Evolutionary conservation across 1,140 invertebrate genomes (phyloP).

Genomic region (Brachionus asplanchnoidis): DNA sequence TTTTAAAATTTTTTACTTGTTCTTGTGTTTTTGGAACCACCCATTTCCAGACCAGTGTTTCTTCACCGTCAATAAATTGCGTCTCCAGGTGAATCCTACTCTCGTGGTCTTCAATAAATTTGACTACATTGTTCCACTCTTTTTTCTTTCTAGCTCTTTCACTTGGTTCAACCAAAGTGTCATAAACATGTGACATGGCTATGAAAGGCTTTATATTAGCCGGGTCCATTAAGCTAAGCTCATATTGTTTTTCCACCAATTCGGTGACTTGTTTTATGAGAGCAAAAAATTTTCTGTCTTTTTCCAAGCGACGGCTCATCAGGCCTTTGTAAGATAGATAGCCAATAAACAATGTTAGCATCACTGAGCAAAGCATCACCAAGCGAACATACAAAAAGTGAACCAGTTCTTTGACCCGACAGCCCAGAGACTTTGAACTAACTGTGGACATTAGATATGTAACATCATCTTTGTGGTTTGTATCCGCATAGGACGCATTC

Average conservation of each 20-base stretch:
- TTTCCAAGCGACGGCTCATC: not conserved
- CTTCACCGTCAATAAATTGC: constrained; percentile 38
- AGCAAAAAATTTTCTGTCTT: constrained; percentile 8
- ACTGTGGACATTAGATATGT: constrained; percentile 18
- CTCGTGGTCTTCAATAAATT: constrained; percentile 39
- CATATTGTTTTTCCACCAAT: constrained; percentile 34
- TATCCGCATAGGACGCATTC: not conserved
- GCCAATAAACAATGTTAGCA: not conserved
- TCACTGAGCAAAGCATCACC: not conserved
- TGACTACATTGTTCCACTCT: constrained; percentile 19
- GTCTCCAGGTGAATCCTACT: constrained; percentile 35
- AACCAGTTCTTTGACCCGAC: constrained; percentile 12
- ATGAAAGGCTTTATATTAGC: constrained; percentile 13
- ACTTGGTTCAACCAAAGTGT: constrained; percentile 12
- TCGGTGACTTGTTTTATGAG: constrained; percentile 33
- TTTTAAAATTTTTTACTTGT: not conserved
- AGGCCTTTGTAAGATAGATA: not conserved
- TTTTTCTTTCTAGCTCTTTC: not conserved
- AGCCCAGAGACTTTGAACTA: not conserved
- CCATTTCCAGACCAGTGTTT: constrained; percentile 35
- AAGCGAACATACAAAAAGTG: constrained; percentile 17
- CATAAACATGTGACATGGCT: constrained; percentile 29
- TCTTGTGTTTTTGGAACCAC: constrained; percentile 9
- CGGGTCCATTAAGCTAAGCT: not conserved
- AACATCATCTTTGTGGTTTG: not conserved